Base-by-base conservation (phyloP, 2,113 vertebrate genomes). In the Bubo scandiacus region DNA sequence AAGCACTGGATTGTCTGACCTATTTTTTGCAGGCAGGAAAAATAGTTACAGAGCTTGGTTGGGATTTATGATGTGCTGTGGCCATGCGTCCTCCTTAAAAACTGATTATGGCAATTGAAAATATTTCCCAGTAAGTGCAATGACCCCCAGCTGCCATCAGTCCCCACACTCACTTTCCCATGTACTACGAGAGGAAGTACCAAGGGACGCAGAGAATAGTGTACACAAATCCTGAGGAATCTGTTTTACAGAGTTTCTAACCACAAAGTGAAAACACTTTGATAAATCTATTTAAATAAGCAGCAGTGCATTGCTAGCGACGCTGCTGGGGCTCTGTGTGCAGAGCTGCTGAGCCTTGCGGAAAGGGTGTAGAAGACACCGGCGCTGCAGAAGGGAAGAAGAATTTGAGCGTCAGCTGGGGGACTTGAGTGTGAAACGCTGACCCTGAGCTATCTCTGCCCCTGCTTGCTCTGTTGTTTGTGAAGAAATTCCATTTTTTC, bases 341-440 rank as follows among this genome's bases (percentile, higher is more conserved):
- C 54, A 20, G 52, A 23, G 43, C 65, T 34, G 22, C 29, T 10
- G 43, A 32, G 36, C 36, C 32, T 17, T 4, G 14, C 1, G 22
- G 32, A 18, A 6, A 17, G 36, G 49, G 3, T 17, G 0, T 0
- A 30, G 57, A 36, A 13, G 29, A 15, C 11, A 2, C 1, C 0
- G 11, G 29, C 3, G 3, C 49, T 27, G 80, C 47, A 12, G 42
- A 51, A 42, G 49, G 32, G n/a, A 29, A 5, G 73, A 21, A 23
- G 42, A 20, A 4, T 32, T 8, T 6, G 30, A 5, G 55, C 12
- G 43, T 72, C 58, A 13, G 42, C 36, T 36, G 18, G 5, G 42
- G 13, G 9, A 18, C 30, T 2, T 22, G 73, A 36, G 12, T 43
- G 36, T 66, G 29, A 2, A 51, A 8, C 32, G 6, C n/a, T 12